phyloP scores from a whole-genome alignment of 2,888 invertebrate genomes.

The Cremastobaeus sp. region DNA sequence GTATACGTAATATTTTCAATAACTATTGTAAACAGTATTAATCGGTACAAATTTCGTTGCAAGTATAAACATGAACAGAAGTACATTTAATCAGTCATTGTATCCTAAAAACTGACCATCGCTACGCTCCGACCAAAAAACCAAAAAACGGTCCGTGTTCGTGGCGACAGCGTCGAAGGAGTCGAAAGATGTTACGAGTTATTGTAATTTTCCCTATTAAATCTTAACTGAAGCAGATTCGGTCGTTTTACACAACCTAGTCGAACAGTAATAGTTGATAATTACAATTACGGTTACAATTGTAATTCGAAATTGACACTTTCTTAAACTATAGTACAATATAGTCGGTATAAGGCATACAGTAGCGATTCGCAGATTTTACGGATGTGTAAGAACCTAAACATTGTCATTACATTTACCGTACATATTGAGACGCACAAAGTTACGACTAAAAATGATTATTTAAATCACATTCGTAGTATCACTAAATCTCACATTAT shows the following conservation, averaged over 20 bases:
- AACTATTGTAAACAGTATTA: no score
- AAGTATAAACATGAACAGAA: no score
- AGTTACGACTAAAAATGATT: constrained; percentile 41
- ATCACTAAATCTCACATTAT: constrained; percentile 50
- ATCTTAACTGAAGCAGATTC: neutral
- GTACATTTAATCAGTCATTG: no score
- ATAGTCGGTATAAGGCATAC: neutral
- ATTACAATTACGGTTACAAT: constrained; percentile 21
- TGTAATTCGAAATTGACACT: constrained; percentile 9
- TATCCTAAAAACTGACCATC: no score
- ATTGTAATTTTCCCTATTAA: constrained; percentile 6
- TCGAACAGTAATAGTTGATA: constrained; percentile 1
- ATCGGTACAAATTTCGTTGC: no score
- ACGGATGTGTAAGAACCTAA: constrained; percentile 17
- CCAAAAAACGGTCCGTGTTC: no score
- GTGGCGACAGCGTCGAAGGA: no score
- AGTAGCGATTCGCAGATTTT: constrained; percentile 18
- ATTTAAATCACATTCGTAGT: constrained; percentile 52
- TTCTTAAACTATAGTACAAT: constrained; percentile 13
- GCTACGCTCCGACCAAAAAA: no score
- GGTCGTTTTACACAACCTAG: constrained; percentile 10
- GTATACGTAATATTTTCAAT: no score
- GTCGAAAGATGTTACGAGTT: neutral
- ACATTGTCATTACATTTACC: constrained; percentile 18
- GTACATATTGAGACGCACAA: constrained; percentile 48